A percentile compares a stretch with the other conserved stretches of the same genome.
These are phyloP conservation scores for Trachythela sp. DNA, from an alignment of 64 coral and sea anemone species.

Conservation along the genomic window DNA sequence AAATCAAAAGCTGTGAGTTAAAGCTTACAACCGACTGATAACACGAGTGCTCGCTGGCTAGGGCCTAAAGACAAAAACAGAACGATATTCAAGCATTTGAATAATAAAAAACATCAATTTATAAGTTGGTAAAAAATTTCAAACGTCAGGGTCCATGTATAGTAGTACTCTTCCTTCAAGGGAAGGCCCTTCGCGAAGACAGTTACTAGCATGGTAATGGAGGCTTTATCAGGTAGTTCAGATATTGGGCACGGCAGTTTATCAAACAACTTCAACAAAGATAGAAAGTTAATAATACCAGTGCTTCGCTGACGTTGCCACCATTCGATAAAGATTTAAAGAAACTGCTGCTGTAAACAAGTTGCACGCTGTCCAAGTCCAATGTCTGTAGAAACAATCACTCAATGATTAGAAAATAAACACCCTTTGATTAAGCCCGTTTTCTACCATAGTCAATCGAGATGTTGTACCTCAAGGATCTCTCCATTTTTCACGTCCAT, in stretches of 20 bases:
- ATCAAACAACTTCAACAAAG: background rate
- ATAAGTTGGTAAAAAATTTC: no score
- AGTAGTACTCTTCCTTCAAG: no score
- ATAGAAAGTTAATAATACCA: constrained; percentile 42
- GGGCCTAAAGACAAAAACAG: constrained; percentile 47
- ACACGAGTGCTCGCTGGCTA: constrained; percentile 93
- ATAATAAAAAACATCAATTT: no score
- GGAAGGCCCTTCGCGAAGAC: no score
- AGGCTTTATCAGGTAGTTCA: no score
- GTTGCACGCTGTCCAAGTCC: constrained; percentile 74
- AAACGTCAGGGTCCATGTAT: no score
- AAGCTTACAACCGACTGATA: constrained; percentile 80
- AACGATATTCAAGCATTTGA: background rate
- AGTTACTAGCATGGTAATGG: no score
- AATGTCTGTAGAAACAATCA: constrained; percentile 45
- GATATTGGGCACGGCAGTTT: no score
- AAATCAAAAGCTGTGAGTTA: constrained; percentile 77
- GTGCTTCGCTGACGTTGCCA: constrained; percentile 93
- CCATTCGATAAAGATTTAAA: constrained; percentile 97
- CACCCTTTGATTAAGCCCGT: background rate
- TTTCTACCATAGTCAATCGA: background rate
- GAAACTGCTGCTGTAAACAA: constrained; percentile 94
- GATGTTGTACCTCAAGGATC: constrained; percentile 69
- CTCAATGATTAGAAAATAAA: background rate
- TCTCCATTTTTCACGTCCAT: constrained; percentile 79